Base-by-base conservation (phyloP, 1,140 invertebrate species). In the Trichogramma pretiosum region DNA sequence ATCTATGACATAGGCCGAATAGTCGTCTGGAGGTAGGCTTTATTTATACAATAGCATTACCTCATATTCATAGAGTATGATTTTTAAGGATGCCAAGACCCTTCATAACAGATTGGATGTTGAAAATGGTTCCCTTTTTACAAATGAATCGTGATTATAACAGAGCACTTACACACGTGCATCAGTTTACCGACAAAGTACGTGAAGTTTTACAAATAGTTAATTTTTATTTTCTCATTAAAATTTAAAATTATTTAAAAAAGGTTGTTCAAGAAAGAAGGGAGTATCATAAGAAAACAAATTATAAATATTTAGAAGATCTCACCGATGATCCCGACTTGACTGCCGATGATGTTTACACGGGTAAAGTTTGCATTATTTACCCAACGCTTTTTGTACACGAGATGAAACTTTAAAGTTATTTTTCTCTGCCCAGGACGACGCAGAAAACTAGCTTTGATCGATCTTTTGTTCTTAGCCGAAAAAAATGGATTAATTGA, bases 401-500 rank as follows among this genome's bases (percentile, higher is more conserved):
- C n/a, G n/a, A n/a, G n/a, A n/a, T n/a, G n/a, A n/a, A n/a, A n/a
- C n/a, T n/a, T n/a, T n/a, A n/a, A n/a, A n/a, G n/a, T n/a, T n/a
- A n/a, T n/a, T n/a, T n/a, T n/a, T n/a, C n/a, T n/a, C n/a, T n/a
- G n/a, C n/a, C n/a, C n/a, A n/a, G n/a, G n/a, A n/a, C n/a, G n/a
- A n/a, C n/a, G n/a, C n/a, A n/a, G n/a, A n/a, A 74, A 78, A 40
- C 58, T 83, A 11, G 86, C 87, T 7, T 87, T 93, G 70, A 64
- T 93, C n/a, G 89, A 93, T 72, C 72, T 91, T 52, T 57, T 90
- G 8, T 65, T 90, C 56, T 74, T 74, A 16, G 74, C 78, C 44
- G 69, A 74, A 33, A 59, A 72, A 46, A 67, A 74, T 14, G 72
- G 65, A 30, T 38, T 55, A 10, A 75, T 77, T 39, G 75, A 74